Evolutionary conservation across 2,888 invertebrate genomes (phyloP), one percentile per base, ranked within the genome.

Genomic region (Eilema caniola): DNA sequence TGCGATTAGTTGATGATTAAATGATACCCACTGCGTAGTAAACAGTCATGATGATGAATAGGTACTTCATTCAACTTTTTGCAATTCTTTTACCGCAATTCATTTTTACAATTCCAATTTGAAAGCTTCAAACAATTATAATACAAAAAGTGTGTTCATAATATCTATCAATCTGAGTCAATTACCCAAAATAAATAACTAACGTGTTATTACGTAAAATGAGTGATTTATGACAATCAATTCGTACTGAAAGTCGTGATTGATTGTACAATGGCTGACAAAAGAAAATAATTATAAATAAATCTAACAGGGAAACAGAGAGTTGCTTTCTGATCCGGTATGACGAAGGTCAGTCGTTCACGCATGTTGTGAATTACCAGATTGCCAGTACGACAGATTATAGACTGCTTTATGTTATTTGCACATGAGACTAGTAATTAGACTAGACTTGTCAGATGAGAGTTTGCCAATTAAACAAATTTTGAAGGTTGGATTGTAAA

Each of bases 231-330:
- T 28, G 69, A 62, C 71, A 74, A 67, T 73, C 67, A 66, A 62
- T 60, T 57, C 69, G 69, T 72, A 68, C 73, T 73, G 71, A 80
- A 85, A 84, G 78, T 85, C 85, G 83, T 86, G 85, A 84, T 83
- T 80, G 61, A 77, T 73, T 75, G 64, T 66, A 77, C 73, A 78
- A 77, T 76, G 70, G 71, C 74, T 73, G 76, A 84, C 84, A 85
- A 86, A 81, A 81, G 83, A 83, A 86, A 85, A 85, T 80, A 85
- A 83, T 82, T 83, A 82, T 82, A 85, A 85, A 86, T 85, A 86
- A 86, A 87, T 70, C 66, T 69, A 82, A 86, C 74, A 87, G 86
- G 88, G 86, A 88, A 88, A 87, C 82, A 81, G 80, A 65, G 82
- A 56, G 66, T 73, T 62, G 70, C 85, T 86, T 83, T 85, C 83